Evolutionary conservation across 2,888 invertebrate species (phyloP).

Genomic region (Apodemia zela): DNA sequence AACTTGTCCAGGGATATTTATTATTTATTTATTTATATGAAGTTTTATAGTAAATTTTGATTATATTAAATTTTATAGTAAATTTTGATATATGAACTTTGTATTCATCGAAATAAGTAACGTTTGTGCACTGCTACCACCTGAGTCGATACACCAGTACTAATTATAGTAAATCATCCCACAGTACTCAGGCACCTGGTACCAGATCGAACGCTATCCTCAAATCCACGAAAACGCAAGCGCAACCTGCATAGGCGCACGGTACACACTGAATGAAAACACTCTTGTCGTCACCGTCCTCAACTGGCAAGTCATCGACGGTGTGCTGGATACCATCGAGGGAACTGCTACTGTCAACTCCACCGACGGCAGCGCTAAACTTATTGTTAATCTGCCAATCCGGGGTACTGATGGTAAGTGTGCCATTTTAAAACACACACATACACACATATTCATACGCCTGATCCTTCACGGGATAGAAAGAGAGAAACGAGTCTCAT

Average conservation of each 20-base stretch:
- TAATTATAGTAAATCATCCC: background rate
- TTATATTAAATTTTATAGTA: no score
- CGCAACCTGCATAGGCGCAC: conserved; percentile 52
- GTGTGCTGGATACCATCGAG: conserved; percentile 42
- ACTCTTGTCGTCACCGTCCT: conserved; percentile 46
- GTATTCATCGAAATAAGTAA: no score
- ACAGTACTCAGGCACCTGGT: conserved; percentile 68
- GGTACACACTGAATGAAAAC: conserved; percentile 43
- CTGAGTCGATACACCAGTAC: conserved; percentile 3
- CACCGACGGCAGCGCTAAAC: conserved; percentile 46
- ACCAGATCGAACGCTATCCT: conserved; percentile 58
- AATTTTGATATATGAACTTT: no score
- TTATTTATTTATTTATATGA: no score
- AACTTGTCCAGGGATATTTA: no score
- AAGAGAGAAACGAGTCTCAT: no score
- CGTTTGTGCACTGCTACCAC: no score
- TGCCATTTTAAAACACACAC: background rate
- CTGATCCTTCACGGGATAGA: no score
- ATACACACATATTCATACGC: no score
- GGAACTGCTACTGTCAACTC: conserved; percentile 49
- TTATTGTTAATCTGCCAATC: conserved; percentile 46
- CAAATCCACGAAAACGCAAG: conserved; percentile 42
- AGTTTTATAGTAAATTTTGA: no score
- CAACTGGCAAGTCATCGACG: conserved; percentile 59
- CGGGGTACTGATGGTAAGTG: conserved; percentile 44